Conservation (phyloP, 2,113 vertebrate species). For the Athene noctua region DNA sequence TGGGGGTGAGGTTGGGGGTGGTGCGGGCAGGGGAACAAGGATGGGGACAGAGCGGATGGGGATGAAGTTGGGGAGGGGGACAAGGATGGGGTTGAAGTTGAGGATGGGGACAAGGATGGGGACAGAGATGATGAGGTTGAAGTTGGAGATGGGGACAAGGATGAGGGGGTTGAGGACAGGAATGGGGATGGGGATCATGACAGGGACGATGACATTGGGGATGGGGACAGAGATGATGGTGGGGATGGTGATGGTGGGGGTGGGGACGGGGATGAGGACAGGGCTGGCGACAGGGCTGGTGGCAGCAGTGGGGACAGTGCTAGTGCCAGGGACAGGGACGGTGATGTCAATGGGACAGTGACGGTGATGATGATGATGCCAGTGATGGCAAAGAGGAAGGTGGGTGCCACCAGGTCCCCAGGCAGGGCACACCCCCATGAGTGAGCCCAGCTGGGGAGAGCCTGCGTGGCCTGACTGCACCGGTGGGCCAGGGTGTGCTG, state of each 20-base stretch:
- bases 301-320: too few relatives aligned
- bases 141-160: not conserved
- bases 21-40: too few relatives aligned
- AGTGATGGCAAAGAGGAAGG: not conserved
- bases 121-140: too few relatives aligned
- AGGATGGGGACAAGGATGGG: too few relatives aligned
- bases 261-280: too few relatives aligned
- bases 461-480: accelerated
- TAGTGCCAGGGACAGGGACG: not conserved
- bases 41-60: not conserved
- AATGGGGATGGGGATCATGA: too few relatives aligned
- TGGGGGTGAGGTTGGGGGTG: not conserved
- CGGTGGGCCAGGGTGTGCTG: accelerated
- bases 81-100: too few relatives aligned
- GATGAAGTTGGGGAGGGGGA: not conserved
- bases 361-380: not conserved
- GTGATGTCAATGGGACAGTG: not conserved
- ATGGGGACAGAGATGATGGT: too few relatives aligned
- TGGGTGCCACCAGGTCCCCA: not conserved
- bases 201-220: not conserved
- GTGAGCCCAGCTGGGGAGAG: not conserved
- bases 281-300: not conserved
- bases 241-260: too few relatives aligned
- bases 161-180: not conserved
- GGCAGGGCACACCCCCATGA: not conserved